Evolutionary conservation across 1,140 invertebrate species (phyloP), one percentile per base, ranked within the genome.

Genomic region (Hylaeus volcanicus): DNA sequence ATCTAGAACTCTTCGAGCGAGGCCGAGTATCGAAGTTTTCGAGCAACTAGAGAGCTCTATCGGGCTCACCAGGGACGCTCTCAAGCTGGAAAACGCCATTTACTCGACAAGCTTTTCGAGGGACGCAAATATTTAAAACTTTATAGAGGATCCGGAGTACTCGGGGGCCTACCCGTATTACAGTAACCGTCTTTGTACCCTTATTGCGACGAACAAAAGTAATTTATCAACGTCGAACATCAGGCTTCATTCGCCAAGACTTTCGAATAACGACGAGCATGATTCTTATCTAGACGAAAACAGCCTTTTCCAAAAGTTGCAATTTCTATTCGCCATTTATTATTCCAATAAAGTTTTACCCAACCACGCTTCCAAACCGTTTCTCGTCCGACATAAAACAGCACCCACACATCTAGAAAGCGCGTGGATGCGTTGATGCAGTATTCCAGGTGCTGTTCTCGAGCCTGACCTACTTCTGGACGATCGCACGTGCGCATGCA

Each of bases 401-500:
- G 14, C 55, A 61, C 72, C 76, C 43, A 75, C 73, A 63, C 61
- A 15, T 5, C 39, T 77, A 76, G 84, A 85, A 81, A 86, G 72
- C 56, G 60, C 45, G 53, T 0, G 26, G 41, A 60, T 15, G 43
- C 56, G 39, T n/a, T 48, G 73, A 53, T 73, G 77, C 53, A 41
- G 61, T 53, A 26, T 63, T 39, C 48, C 58, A 58, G 12, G 78
- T 45, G 69, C 63, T 39, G 65, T 81, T 60, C 68, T 60, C 75
- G 45, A 55, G 70, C 1, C 58, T 73, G 85, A 84, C 86, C 82
- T 41, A 86, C 71, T 87, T 87, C 65, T 76, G 71, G 39, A n/a
- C 51, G 70, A 66, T 69, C 55, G 73, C 51, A 61, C 41, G 55
- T 70, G 55, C 51, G 48, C 58, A 61, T 56, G 51, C 56, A 77